A percentile compares a stretch with the other conserved stretches of the same genome.
Conservation (phyloP, 2,113 vertebrate genomes). For the Emydocephalus ijimae region DNA sequence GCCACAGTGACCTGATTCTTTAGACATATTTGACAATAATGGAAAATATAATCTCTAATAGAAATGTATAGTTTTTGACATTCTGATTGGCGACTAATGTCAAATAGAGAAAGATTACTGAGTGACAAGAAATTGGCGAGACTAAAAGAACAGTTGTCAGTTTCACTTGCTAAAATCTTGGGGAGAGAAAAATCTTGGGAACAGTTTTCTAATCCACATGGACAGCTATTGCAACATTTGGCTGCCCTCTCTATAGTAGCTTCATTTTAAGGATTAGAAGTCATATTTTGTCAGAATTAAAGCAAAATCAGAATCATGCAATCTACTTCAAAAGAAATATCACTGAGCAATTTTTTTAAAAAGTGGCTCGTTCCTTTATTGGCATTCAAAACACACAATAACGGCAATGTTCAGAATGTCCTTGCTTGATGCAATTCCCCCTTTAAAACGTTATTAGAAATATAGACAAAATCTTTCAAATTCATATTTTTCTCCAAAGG, state of each 20-base stretch:
- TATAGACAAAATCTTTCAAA: not conserved
- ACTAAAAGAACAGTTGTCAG: slow-evolving; percentile 26
- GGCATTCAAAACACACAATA: not conserved
- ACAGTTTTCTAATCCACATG: slow-evolving; percentile 48
- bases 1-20: not conserved
- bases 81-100: slow-evolving; percentile 14
- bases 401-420: not conserved
- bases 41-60: not conserved
- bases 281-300: slow-evolving; percentile 32
- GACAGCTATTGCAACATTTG: slow-evolving; percentile 45
- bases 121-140: slow-evolving; percentile 6
- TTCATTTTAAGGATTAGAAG: slow-evolving; percentile 19
- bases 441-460: not conserved
- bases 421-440: not conserved
- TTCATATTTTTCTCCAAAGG: not conserved
- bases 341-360: not conserved
- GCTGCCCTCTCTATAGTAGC: slow-evolving; percentile 21
- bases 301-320: not conserved
- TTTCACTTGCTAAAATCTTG: slow-evolving; percentile 48
- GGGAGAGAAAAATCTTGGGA: slow-evolving; percentile 20
- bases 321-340: not conserved
- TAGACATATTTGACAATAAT: not conserved
- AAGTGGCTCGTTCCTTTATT: not conserved
- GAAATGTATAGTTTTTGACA: slow-evolving; percentile 28
- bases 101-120: slow-evolving; percentile 15